Evolutionary conservation across 2,888 invertebrate genomes (phyloP), one percentile per base, ranked within the genome.

Genomic region (Druceiella hillmani): DNA sequence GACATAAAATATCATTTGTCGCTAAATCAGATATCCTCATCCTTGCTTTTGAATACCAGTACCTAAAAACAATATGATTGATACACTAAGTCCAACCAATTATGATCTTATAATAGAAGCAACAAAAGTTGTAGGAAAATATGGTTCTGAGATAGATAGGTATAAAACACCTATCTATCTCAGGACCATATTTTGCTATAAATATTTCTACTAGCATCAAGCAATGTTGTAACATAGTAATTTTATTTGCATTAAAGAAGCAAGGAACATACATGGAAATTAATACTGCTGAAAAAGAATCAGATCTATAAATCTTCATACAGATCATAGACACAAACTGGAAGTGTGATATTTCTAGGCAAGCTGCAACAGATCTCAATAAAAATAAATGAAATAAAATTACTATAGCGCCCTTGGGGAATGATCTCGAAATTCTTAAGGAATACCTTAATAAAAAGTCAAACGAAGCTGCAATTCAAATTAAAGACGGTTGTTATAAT

Each of bases 151-250:
- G 28, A 46, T 41, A 46, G 46, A 50, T 33, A 43, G 41, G 11
- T 52, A 35, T 46, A 45, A 46, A n/a, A 17, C 50, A 28, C 49
- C 49, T 40, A 50, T 47, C 4, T n/a, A n/a, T n/a, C n/a, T n/a
- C n/a, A n/a, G n/a, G n/a, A n/a, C n/a, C n/a, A n/a, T n/a, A n/a
- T n/a, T 54, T 43, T 22, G 51, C 49, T 13, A 52, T 53, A 47
- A 54, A 52, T 36, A 36, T 54, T 11, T 40, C 43, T 7, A 53
- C 53, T 3, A 40, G 38, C 10, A 17, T 53, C 7, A 55, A 53
- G 44, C 51, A 54, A 30, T 53, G 52, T 35, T 53, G 54, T 15
- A 51, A 48, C 43, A 48, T 53, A 32, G 54, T 51, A 33, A 48
- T 54, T 31, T 40, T 48, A 38, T 40, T 5, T 28, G 44, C 48